Percentiles rank a stretch among this genome's conserved stretches.
Evolutionary conservation across 2,113 vertebrate species (phyloP).

Genomic region (Macheiramphus alcinus): DNA sequence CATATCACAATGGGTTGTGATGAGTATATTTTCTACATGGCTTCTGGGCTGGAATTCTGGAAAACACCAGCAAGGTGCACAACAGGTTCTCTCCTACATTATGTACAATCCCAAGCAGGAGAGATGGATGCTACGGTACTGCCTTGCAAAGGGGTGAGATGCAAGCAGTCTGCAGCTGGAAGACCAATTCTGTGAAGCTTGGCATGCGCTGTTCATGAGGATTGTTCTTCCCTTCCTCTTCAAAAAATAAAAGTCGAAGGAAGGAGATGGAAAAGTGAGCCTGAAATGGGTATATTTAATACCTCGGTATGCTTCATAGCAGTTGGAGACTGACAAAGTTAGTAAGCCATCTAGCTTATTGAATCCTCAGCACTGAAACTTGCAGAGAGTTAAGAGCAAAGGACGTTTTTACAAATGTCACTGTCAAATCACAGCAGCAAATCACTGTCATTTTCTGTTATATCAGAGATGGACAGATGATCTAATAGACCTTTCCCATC

Average conservation of each 20-base stretch:
- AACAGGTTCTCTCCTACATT: neutral
- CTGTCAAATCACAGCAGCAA: constrained; percentile 16
- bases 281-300: neutral
- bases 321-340: neutral
- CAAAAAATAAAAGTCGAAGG: neutral
- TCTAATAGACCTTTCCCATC: constrained; percentile 8
- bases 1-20: neutral
- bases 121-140: neutral
- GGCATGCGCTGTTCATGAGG: neutral
- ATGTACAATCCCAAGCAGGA: neutral
- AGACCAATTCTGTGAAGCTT: neutral
- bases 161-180: neutral
- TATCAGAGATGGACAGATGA: neutral
- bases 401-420: neutral
- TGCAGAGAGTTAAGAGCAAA: neutral
- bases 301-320: neutral
- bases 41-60: neutral
- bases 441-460: constrained; percentile 30
- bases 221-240: neutral
- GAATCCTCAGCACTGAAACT: neutral
- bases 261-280: neutral
- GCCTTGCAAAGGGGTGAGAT: neutral
- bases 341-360: neutral
- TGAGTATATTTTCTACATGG: neutral
- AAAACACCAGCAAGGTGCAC: neutral